phyloP scores from a whole-genome alignment of 1,140 invertebrate species.

The Dendrolimus kikuchii region DNA sequence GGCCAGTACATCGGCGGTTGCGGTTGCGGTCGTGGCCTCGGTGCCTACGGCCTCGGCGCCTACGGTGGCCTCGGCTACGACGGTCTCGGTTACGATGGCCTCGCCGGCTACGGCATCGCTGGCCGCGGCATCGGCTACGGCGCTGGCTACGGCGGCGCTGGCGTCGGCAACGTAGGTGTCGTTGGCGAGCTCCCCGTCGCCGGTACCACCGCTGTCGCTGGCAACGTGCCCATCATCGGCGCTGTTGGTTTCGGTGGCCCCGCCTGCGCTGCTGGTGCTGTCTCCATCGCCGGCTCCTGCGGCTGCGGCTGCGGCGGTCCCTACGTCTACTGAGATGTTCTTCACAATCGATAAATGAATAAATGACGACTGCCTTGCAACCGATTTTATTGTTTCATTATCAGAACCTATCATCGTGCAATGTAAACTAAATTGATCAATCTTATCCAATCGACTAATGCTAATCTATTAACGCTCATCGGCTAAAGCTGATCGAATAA shows the following conservation, averaged over 20 bases:
- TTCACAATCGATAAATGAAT: background rate
- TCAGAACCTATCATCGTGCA: too few relatives aligned
- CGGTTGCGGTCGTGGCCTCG: too few relatives aligned
- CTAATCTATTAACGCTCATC: too few relatives aligned
- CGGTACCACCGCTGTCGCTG: background rate
- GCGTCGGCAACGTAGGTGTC: slow-evolving; percentile 18
- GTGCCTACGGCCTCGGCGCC: background rate
- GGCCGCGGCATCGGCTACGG: slow-evolving; percentile 8
- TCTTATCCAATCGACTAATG: too few relatives aligned
- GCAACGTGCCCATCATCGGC: background rate
- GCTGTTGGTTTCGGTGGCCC: background rate
- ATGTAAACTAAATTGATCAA: too few relatives aligned
- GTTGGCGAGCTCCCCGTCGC: slow-evolving; percentile 1
- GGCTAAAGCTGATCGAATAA: too few relatives aligned
- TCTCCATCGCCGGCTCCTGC: background rate
- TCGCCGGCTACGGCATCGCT: slow-evolving; percentile 1
- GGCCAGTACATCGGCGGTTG: background rate
- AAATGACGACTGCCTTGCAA: background rate
- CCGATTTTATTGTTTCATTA: background rate
- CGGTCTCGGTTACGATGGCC: background rate
- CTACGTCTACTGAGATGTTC: background rate
- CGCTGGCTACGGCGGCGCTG: slow-evolving; percentile 29
- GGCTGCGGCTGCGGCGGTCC: background rate
- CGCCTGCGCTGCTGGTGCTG: background rate
- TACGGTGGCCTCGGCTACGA: slow-evolving; percentile 7